A percentile compares a stretch with the other conserved stretches of the same genome.
phyloP scores from a whole-genome alignment of 2,888 invertebrate species.

The Pelosia muscerda region DNA sequence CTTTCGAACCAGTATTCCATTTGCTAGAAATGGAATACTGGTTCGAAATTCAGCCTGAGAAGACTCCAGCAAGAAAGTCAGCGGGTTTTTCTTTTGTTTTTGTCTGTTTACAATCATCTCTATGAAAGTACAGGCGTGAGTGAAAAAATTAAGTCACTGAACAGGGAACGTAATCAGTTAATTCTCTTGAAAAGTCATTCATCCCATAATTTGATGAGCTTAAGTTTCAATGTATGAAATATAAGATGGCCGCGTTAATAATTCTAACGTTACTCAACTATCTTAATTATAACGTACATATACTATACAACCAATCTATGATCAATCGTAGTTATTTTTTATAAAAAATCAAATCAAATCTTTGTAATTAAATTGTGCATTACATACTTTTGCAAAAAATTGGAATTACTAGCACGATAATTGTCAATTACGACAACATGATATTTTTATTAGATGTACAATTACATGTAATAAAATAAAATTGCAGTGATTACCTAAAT shows the following conservation, averaged over 20 bases:
- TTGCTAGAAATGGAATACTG: too few species aligned
- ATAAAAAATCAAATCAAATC: slow-evolving; percentile 16
- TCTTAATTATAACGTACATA: slow-evolving; percentile 4
- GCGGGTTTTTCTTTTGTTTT: too few species aligned
- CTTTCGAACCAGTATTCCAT: too few species aligned
- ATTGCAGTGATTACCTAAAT: slow-evolving; percentile 24
- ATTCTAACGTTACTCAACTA: not conserved
- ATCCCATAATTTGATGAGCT: not conserved
- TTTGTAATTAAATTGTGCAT: slow-evolving; percentile 22
- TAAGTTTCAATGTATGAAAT: not conserved
- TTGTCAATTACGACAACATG: slow-evolving; percentile 20
- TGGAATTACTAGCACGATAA: slow-evolving; percentile 19
- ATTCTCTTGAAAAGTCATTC: not conserved
- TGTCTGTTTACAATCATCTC: too few species aligned
- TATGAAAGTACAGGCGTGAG: too few species aligned
- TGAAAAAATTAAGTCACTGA: too few species aligned
- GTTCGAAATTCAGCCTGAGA: too few species aligned
- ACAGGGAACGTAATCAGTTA: not conserved
- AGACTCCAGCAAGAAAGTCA: too few species aligned
- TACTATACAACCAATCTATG: slow-evolving; percentile 8
- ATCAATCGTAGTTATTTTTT: slow-evolving; percentile 11
- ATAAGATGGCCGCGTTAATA: not conserved
- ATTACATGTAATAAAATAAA: slow-evolving; percentile 30
- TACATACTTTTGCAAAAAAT: slow-evolving; percentile 16
- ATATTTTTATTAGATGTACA: slow-evolving; percentile 25